Evolutionary conservation across 2,113 vertebrate genomes (phyloP), one percentile per base, ranked within the genome.

Genomic region (Pycnonotus jocosus): DNA sequence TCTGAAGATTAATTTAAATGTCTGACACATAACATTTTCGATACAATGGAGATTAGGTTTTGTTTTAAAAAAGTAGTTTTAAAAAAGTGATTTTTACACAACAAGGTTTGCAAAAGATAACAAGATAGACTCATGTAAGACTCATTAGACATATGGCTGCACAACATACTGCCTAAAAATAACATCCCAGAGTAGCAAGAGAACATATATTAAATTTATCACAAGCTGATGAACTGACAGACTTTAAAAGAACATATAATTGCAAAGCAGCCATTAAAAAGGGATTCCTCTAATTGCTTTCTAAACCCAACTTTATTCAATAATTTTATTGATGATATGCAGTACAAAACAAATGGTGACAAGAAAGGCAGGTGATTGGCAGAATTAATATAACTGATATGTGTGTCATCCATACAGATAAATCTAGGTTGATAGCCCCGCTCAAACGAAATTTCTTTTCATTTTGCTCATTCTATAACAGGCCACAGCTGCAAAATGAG

Each of bases 211-310:
- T 86, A 91, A 78, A 71, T 85, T 82, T 81, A 86, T 48, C 54
- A 66, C 47, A 92, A 83, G 31, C 64, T 86, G 68, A 93, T 65
- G 48, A 80, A 86, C 71, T 80, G 82, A 62, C 21, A 78, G 60
- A 72, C 80, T 86, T 93, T 57, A 80, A 85, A 92, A 42, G 42
- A 92, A 86, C 2, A 5, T 20, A 22, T 66, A 86, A 90, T 10
- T 78, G 71, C 88, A 93, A 93, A 88, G 40, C 12, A 83, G 60
- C 25, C 87, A 83, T 93, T 95, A 92, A 86, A 87, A 86, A 83
- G 56, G 27, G 47, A 81, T 88, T 60, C 51, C 38, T 88, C 47
- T 68, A 94, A 94, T 23, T 73, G 47, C 47, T 71, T 88, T 92
- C 44, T 83, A 69, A 50, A 71, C 7, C 19, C 0, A 6, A 77